Evolutionary conservation across 2,797 vertebrate genomes (phyloP).

Genomic region (Leptoclinus maculatus): DNA sequence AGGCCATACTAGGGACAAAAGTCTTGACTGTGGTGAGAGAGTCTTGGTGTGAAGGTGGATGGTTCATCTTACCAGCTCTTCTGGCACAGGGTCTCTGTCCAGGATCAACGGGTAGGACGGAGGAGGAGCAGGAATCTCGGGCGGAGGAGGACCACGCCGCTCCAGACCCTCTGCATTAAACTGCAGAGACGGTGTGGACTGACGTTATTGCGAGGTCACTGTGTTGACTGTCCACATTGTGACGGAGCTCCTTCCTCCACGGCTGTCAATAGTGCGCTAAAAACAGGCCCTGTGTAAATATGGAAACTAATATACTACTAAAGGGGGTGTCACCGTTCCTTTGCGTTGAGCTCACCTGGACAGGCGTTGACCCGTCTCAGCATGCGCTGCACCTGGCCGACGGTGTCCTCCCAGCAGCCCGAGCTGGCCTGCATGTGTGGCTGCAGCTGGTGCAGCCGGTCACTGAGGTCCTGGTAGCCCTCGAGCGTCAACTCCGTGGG

Average conservation of each 20-base stretch:
- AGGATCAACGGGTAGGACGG: slow-evolving; percentile 88
- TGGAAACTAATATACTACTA: slow-evolving; percentile 28
- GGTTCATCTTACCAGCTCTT: slow-evolving; percentile 89
- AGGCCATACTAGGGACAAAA: too few species aligned
- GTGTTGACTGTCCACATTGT: slow-evolving; percentile 11
- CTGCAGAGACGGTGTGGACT: slow-evolving; percentile 70
- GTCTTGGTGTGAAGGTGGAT: background rate
- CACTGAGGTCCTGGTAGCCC: slow-evolving; percentile 89
- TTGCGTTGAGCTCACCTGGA: slow-evolving; percentile 81
- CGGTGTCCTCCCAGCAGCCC: slow-evolving; percentile 97
- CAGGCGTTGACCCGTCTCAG: slow-evolving; percentile 85
- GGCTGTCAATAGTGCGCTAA: slow-evolving; percentile 42
- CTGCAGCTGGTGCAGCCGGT: slow-evolving; percentile 92
- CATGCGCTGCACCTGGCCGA: slow-evolving; percentile 93
- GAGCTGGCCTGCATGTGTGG: slow-evolving; percentile 97
- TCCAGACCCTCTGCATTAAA: slow-evolving; percentile 79
- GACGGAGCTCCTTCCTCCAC: slow-evolving; percentile 50
- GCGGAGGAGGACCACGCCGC: slow-evolving; percentile 77
- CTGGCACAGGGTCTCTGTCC: slow-evolving; percentile 94
- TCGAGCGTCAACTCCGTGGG: slow-evolving; percentile 85
- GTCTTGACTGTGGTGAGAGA: background rate
- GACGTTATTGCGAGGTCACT: background rate
- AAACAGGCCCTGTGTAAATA: slow-evolving; percentile 49
- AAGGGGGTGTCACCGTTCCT: background rate
- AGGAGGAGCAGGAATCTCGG: slow-evolving; percentile 78